Conservation (phyloP, 2,797 vertebrate genomes). For the Manis pentadactyla region DNA sequence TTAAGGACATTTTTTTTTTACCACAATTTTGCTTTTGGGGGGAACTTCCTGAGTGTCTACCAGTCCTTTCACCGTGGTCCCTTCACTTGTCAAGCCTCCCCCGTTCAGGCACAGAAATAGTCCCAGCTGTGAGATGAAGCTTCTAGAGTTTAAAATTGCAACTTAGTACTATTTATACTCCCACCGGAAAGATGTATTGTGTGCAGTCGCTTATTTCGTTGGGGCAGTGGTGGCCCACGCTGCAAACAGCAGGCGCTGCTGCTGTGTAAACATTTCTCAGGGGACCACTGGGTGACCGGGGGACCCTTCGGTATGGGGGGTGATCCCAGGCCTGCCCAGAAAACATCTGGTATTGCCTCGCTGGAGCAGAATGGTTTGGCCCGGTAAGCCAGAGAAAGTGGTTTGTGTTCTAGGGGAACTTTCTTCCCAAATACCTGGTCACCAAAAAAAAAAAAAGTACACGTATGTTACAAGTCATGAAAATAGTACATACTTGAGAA, state of each 20-base stretch:
- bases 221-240: not conserved
- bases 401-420: not conserved
- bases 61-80: not conserved
- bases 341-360: not conserved
- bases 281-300: not conserved
- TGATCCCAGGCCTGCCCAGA: not conserved
- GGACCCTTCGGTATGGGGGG: not conserved
- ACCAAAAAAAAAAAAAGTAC: not conserved
- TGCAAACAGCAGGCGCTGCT: not conserved
- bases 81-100: not conserved
- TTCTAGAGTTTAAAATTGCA: conserved; percentile 60
- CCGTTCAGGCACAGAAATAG: conserved; percentile 65
- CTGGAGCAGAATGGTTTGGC: not conserved
- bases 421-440: not conserved
- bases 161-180: conserved; percentile 66
- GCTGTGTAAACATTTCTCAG: not conserved
- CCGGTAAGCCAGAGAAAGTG: not conserved
- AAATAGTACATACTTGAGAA: not conserved
- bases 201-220: not conserved
- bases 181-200: conserved; percentile 26
- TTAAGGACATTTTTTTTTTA: not conserved
- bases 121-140: conserved; percentile 64
- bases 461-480: not conserved
- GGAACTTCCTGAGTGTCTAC: not conserved
- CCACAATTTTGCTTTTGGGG: not conserved